Base-by-base conservation (phyloP, 2,888 invertebrate genomes). In the Parelbella ahira region DNA sequence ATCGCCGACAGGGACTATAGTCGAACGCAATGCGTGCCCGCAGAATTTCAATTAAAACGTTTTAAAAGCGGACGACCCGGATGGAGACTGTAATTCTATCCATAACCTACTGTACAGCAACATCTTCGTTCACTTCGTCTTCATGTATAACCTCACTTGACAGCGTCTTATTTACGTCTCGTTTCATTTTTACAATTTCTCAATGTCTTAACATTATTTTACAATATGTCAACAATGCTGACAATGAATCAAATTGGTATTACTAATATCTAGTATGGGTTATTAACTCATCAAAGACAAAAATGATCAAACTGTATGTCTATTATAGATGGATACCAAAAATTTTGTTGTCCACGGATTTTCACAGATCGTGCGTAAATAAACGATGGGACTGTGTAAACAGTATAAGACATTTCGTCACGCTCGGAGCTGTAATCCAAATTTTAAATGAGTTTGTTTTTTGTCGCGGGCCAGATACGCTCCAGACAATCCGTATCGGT, bases 381-480 rank as follows among this genome's bases (percentile, higher is more conserved):
- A 82, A 78, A 72, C 60, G 68, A 56, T 59, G 60, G 54, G 56
- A 65, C 72, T 77, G 65, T 68, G 74, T 69, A 83, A 83, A 86
- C 76, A 83, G 65, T 68, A 65, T 67, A 65, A 69, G 65, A 52
- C 58, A 52, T 68, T 75, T 68, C 52, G 82, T 68, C 65, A 77
- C 77, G 80, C 69, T 73, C 56, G 58, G 49, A 53, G 58, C 53
- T 47, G 66, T 70, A 74, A 82, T 78, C 76, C 69, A 71, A 78
- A 76, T 70, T 71, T 70, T 63, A 80, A 81, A 82, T 83, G 72
- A 73, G 76, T 80, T 83, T 71, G 73, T 77, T 83, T 82, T 83
- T 82, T 81, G 73, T 75, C 70, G 62, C 63, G 59, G 54, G 60
- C 63, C 55, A 44, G 49, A 52, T 50, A 43, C 56, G 52, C 48